Base-by-base conservation (phyloP, 2,797 vertebrate genomes). In the Arrhamphus sclerolepis region DNA sequence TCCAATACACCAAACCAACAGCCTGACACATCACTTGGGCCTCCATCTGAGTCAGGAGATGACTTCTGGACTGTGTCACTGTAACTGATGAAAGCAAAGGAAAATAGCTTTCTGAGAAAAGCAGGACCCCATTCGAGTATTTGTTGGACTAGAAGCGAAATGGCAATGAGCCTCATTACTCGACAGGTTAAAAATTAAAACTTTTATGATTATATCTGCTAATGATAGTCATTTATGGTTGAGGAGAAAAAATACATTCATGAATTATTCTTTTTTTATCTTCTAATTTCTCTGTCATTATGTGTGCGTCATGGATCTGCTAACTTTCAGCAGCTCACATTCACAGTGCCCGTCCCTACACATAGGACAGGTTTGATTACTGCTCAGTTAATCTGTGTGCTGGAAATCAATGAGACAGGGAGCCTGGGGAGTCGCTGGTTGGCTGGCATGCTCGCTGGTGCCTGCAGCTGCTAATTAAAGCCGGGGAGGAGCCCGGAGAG, bases 391-490 rank as follows among this genome's bases (percentile, higher is more conserved):
- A 72, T 75, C 55, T 84, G 65, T 58, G 63, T 18, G 67, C 64
- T 59, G 50, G 60, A 72, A 82, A 86, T 89, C 85, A 78, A 84
- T 87, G 81, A 81, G 73, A 76, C 72, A 51, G 57, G 41, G 46
- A 64, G 67, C 58, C 83, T 67, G 53, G 56, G 70, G 78, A 72
- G 77, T 56, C 46, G 56, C 71, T 39, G 76, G 46, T 63, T 43
- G 69, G 68, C 67, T 72, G 72, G 73, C 70, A 18, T 56, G 70
- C 66, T 63, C 63, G 10, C 31, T 38, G 21, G 40, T 41, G 66
- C 55, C 75, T 66, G 28, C 46, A 75, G 73, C 81, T 77, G 78
- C 74, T 88, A 83, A 87, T 89, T 86, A 84, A 84, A 84, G 61
- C 46, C 24, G 18, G 46, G 46, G 52, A 63, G 52, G 74, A 63